Base-by-base conservation (phyloP, 37 sponge, comb jelly and placozoan genomes). In the Lycopodina hypogea region DNA sequence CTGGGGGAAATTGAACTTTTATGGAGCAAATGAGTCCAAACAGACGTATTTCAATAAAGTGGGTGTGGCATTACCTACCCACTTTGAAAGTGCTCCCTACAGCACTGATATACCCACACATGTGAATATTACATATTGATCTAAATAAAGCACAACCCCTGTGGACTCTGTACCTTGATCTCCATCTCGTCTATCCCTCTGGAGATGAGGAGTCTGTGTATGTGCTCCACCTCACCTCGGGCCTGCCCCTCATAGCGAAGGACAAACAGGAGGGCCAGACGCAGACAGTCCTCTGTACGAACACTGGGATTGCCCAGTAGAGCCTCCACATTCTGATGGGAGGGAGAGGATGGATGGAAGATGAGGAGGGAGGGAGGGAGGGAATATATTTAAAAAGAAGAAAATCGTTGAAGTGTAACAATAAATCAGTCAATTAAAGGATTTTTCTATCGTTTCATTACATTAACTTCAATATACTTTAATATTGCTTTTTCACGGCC, bases 161-260 rank as follows among this genome's bases (percentile, higher is more conserved):
- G n/a, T n/a, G n/a, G n/a, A n/a, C n/a, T n/a, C n/a, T 9, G 48
- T 34, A 81, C 81, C 82, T 70, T 86, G 30, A 51, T 72, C 17
- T 86, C 84, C 40, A 55, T 48, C 36, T 90, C 93, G 0, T 83
- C 53, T 29, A 89, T 33, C 30, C 88, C 92, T 22, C 88, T 53
- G 12, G 66, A 77, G 29, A 52, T 70, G 34, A 83, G 78, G 19
- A 73, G 35, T 48, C 71, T 72, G 52, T 76, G 60, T 1, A 80
- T 34, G 35, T 70, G 56, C 38, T 79, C 71, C 8, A 80, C 3
- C 38, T 83, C 89, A 32, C 63, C 62, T 1, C 52, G 33, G 21
- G 68, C 59, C 41, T 79, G 75, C 18, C 29, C 50, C 76, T 93
- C 96, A 51, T 98, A 95, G 32, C 96, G 87, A 24, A 98, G 68